Evolutionary conservation across 2,888 invertebrate species (phyloP).

Genomic region (Monochamus alternatus): DNA sequence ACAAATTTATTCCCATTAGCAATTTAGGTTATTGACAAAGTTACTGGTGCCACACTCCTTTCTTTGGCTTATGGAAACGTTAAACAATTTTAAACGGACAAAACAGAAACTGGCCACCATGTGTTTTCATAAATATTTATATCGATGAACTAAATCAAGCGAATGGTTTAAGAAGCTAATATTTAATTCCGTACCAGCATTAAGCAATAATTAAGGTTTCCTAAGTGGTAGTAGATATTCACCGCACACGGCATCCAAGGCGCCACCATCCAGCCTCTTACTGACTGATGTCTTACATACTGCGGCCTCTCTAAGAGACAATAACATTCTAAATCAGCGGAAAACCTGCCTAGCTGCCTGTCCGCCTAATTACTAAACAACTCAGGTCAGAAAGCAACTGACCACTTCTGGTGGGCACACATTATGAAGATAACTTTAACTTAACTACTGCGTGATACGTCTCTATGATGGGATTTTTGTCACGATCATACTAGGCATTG

Average conservation of each 20-base stretch:
- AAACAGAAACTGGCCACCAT: no score
- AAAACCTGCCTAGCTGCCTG: conserved; percentile 53
- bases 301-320: conserved; percentile 54
- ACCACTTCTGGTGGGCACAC: conserved; percentile 31
- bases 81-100: no score
- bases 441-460: conserved; percentile 30
- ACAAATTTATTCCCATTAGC: no score
- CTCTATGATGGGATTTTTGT: conserved; percentile 21
- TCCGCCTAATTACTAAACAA: conserved; percentile 54
- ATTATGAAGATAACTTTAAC: conserved; percentile 31
- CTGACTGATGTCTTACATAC: conserved; percentile 52
- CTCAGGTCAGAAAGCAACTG: conserved; percentile 41
- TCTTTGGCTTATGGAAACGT: no score
- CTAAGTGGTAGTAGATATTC: conserved; percentile 52
- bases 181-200: conserved; percentile 56
- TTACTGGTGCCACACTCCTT: no score
- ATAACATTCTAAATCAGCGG: conserved; percentile 59
- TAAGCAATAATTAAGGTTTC: conserved; percentile 60
- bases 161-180: neutral
- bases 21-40: no score
- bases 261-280: conserved; percentile 55
- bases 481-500: neutral
- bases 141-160: neutral
- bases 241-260: conserved; percentile 56
- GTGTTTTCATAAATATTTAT: neutral